phyloP scores from a whole-genome alignment of 2,113 vertebrate genomes.

The Chaetops frenatus region DNA sequence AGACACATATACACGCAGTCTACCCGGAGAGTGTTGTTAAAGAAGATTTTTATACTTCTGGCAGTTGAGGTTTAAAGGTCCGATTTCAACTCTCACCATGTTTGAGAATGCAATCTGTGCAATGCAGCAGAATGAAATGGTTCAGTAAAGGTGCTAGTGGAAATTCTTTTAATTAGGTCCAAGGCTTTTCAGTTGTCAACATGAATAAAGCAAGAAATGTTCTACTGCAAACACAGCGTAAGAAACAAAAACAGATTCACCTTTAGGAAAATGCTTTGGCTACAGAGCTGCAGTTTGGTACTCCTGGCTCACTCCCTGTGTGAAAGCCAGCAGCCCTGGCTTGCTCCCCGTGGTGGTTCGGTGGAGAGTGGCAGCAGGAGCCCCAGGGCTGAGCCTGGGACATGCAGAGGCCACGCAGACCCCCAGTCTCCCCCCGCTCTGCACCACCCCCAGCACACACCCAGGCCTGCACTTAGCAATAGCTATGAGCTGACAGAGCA shows the following conservation, averaged over 20 bases:
- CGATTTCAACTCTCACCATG: conserved; percentile 80
- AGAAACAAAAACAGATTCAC: conserved; percentile 66
- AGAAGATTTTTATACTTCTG: conserved; percentile 75
- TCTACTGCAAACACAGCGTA: conserved; percentile 66
- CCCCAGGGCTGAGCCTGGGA: background rate
- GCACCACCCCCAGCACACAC: background rate
- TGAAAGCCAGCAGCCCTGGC: background rate
- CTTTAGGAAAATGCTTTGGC: conserved; percentile 56
- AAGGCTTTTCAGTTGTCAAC: conserved; percentile 85
- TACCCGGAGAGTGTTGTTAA: conserved; percentile 61
- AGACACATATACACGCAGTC: conserved; percentile 43
- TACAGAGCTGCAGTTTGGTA: conserved; percentile 36
- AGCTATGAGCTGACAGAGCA: background rate
- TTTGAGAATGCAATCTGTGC: conserved; percentile 83
- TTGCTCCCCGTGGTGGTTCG: background rate
- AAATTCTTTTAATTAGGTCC: conserved; percentile 87
- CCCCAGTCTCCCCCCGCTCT: background rate
- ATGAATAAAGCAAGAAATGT: conserved; percentile 80
- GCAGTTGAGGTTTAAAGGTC: conserved; percentile 82
- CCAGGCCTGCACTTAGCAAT: background rate
- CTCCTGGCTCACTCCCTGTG: background rate
- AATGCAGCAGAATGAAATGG: conserved; percentile 83
- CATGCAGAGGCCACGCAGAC: background rate
- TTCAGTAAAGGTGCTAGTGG: conserved; percentile 82
- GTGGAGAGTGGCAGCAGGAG: background rate